phyloP scores from a whole-genome alignment of 2,888 invertebrate species.

The Tuberolachnus salignus region DNA sequence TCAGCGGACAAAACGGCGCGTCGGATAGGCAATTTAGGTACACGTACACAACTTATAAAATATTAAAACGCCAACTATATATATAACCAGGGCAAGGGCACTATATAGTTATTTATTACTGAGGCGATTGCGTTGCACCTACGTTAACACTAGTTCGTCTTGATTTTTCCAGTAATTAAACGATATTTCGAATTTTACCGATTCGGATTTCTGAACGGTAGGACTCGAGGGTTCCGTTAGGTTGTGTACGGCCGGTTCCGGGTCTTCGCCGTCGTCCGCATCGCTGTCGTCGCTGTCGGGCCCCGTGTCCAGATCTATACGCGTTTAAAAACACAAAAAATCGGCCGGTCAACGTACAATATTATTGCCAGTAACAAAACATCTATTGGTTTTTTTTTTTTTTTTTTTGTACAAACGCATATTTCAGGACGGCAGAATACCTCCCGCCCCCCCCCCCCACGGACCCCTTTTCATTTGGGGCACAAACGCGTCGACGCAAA shows the following conservation, averaged over 20 bases:
- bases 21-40: constrained; percentile 37
- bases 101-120: not conserved
- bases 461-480: no score
- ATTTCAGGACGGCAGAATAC: no score
- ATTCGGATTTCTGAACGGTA: constrained; percentile 26
- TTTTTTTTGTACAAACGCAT: no score
- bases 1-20: constrained; percentile 43
- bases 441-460: no score
- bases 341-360: no score
- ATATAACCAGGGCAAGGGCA: no score
- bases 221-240: not conserved
- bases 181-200: constrained; percentile 32
- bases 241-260: not conserved
- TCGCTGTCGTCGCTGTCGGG: constrained; percentile 54
- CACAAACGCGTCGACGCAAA: no score
- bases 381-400: no score
- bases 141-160: constrained; percentile 27
- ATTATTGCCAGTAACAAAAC: no score
- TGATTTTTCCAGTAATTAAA: constrained; percentile 42
- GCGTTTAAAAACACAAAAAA: no score
- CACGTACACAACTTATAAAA: not conserved
- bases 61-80: not conserved
- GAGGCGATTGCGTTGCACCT: not conserved
- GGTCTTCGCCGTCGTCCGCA: constrained; percentile 1
- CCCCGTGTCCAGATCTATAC: not conserved